These are phyloP conservation scores for Zoanthus sansibaricus DNA, from an alignment of 92 coral and sea anemone genomes.

Conservation along the genomic window DNA sequence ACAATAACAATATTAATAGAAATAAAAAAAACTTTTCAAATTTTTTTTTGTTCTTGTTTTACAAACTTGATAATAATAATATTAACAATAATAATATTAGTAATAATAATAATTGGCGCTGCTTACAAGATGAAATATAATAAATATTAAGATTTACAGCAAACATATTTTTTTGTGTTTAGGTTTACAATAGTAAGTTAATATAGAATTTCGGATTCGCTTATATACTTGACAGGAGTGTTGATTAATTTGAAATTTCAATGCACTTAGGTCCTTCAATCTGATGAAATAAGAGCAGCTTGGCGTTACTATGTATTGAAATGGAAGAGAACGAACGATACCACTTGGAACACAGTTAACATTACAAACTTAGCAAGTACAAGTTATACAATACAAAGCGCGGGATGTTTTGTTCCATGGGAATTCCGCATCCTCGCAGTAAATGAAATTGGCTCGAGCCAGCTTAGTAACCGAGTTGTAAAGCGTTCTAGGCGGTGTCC, in stretches of 20 bases:
- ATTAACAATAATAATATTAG: too few species aligned
- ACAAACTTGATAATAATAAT: too few species aligned
- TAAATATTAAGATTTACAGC: too few species aligned
- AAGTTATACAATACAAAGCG: neutral
- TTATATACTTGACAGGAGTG: too few species aligned
- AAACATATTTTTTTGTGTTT: too few species aligned
- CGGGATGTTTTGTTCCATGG: constrained; percentile 14
- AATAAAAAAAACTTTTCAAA: too few species aligned
- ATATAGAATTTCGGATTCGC: too few species aligned
- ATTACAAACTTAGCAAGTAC: constrained; percentile 14
- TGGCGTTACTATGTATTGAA: constrained; percentile 2
- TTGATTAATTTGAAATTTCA: neutral
- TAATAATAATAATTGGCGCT: too few species aligned
- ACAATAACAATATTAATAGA: too few species aligned
- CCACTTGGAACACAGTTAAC: constrained; percentile 16
- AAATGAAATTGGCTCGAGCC: constrained; percentile 10
- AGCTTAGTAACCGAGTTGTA: neutral
- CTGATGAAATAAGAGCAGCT: neutral
- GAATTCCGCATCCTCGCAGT: constrained; percentile 18
- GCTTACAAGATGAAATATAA: too few species aligned
- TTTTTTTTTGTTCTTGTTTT: too few species aligned
- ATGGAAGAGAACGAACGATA: constrained; percentile 1
- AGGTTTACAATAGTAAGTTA: too few species aligned
- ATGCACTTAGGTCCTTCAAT: neutral
- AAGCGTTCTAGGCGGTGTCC: neutral